These are phyloP conservation scores for Melanchra persicariae DNA, from an alignment of 2,888 invertebrate species.

Conservation along the genomic window DNA sequence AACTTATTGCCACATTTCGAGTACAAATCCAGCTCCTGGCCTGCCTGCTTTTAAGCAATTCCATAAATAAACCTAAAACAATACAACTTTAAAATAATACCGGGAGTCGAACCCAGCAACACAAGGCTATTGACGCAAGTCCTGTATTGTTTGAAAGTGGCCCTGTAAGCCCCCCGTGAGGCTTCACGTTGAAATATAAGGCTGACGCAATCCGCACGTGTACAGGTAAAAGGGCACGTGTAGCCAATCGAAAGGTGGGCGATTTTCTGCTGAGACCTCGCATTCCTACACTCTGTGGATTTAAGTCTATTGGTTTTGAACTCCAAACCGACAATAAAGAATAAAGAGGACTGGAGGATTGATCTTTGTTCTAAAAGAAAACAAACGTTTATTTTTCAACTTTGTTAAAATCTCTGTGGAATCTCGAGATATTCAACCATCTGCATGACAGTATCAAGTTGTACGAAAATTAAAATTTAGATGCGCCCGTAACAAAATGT, in stretches of 20 bases:
- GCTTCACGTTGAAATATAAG: conserved; percentile 4
- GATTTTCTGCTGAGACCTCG: background rate
- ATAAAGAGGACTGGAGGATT: background rate
- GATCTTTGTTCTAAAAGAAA: background rate
- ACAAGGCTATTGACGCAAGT: background rate
- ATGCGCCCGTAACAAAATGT: background rate
- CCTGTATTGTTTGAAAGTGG: too few species aligned
- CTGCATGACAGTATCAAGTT: background rate
- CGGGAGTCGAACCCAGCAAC: background rate
- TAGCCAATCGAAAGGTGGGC: background rate
- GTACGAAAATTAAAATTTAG: background rate
- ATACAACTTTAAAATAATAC: background rate
- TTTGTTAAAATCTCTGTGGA: background rate
- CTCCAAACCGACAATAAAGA: background rate
- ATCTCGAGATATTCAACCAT: background rate
- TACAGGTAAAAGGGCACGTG: conserved; percentile 9
- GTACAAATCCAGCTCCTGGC: background rate
- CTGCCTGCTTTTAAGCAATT: background rate
- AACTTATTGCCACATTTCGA: background rate
- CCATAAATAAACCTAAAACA: background rate
- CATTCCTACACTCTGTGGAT: background rate
- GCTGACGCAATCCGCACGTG: conserved; percentile 28
- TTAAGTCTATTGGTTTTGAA: background rate
- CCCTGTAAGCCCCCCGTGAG: too few species aligned
- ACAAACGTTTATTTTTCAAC: too few species aligned